Percentiles rank a stretch among this genome's conserved stretches.
Conservation (phyloP, 92 coral and sea anemone species). For the Porites divaricata region DNA sequence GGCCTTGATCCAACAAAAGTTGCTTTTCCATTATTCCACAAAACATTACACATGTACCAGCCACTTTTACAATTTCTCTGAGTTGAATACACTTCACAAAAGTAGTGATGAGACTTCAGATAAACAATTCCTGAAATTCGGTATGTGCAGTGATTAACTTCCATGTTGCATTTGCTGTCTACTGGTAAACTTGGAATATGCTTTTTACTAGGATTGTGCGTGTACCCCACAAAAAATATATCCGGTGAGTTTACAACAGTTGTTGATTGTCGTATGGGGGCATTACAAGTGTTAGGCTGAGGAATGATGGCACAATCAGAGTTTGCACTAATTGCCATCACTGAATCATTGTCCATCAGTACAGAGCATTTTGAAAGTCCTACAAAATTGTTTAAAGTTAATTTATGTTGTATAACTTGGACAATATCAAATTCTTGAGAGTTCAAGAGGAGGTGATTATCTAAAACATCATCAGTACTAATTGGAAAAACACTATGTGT, state of each 20-base stretch:
- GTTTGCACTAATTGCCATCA: too few relatives aligned
- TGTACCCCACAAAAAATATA: conserved; percentile 1
- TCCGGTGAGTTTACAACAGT: not conserved
- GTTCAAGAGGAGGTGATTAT: conserved; percentile 19
- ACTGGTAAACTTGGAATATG: conserved; percentile 3
- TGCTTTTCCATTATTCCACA: conserved; percentile 45
- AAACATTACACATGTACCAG: conserved; percentile 37
- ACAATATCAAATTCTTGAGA: too few relatives aligned
- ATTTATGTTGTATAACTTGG: too few relatives aligned
- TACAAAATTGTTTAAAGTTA: conserved; percentile 18
- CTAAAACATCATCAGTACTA: too few relatives aligned
- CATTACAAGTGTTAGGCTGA: too few relatives aligned
- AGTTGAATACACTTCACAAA: too few relatives aligned
- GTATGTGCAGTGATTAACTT: too few relatives aligned
- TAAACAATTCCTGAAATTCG: too few relatives aligned
- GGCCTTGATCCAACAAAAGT: conserved; percentile 37
- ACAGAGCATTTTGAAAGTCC: conserved; percentile 27
- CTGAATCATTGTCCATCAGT: conserved; percentile 9
- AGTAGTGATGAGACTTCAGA: too few relatives aligned
- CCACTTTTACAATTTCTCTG: conserved; percentile 13
- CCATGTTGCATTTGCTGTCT: too few relatives aligned
- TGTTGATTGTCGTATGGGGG: not conserved
- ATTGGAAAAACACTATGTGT: too few relatives aligned
- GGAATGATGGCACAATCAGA: too few relatives aligned
- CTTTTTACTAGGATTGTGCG: not conserved